These are phyloP conservation scores for Cephus spinipes DNA, from an alignment of 2,888 invertebrate genomes.

Conservation along the genomic window DNA sequence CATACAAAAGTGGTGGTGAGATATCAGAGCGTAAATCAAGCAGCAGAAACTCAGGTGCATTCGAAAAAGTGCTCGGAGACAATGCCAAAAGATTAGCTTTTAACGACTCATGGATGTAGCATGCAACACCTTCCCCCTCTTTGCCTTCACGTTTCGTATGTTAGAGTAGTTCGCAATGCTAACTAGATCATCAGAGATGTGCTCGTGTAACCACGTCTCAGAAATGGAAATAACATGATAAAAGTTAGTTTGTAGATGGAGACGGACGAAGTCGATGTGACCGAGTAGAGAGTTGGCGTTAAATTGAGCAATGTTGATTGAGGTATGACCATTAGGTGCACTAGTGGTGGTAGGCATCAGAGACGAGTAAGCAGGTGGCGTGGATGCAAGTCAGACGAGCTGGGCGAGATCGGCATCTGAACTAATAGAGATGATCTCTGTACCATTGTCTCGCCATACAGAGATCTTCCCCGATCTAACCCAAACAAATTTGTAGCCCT, in stretches of 20 bases:
- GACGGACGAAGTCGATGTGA: not conserved
- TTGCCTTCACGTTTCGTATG: too few relatives aligned
- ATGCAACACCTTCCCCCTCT: not conserved
- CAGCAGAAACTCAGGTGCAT: slow-evolving; percentile 2
- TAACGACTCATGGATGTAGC: slow-evolving; percentile 1
- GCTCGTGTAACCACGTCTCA: slow-evolving; percentile 11
- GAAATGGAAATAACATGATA: slow-evolving; percentile 11
- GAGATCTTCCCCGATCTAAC: not conserved
- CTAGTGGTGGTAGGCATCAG: not conserved
- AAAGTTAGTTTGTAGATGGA: not conserved
- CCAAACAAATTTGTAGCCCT: slow-evolving; percentile 11
- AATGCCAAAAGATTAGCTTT: not conserved
- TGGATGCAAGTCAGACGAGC: not conserved
- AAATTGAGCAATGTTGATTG: not conserved
- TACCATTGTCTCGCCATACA: not conserved
- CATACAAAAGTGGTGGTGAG: not conserved
- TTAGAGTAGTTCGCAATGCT: not conserved
- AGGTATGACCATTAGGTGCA: not conserved
- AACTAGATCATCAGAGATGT: not conserved
- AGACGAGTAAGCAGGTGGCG: not conserved
- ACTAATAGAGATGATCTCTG: not conserved
- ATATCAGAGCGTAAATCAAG: not conserved
- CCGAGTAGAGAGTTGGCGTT: too few relatives aligned
- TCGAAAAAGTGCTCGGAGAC: not conserved
- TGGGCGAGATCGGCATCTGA: not conserved